phyloP scores from a whole-genome alignment of 2,888 invertebrate genomes.

The Sinelater perroti region DNA sequence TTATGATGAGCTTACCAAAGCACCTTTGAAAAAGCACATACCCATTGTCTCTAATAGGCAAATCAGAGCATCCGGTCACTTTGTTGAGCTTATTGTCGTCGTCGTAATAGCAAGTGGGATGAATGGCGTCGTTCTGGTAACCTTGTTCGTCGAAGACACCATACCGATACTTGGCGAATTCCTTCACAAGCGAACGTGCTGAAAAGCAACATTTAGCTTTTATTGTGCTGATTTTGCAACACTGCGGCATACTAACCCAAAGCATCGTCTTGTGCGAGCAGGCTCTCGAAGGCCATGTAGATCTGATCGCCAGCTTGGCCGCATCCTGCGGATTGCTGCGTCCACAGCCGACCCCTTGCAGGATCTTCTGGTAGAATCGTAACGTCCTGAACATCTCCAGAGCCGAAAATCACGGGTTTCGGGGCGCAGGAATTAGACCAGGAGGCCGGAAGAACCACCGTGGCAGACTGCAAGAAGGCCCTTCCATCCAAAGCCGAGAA shows the following conservation, averaged over 20 bases:
- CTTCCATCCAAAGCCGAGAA: constrained; percentile 67
- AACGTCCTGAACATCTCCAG: constrained; percentile 65
- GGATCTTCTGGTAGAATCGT: constrained; percentile 63
- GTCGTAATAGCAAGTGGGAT: constrained; percentile 65
- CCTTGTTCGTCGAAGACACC: constrained; percentile 75
- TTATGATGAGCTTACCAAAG: background rate
- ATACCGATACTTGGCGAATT: constrained; percentile 74
- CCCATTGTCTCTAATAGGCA: constrained; percentile 62
- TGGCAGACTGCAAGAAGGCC: constrained; percentile 66
- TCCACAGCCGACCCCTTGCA: constrained; percentile 67
- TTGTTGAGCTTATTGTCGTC: constrained; percentile 56
- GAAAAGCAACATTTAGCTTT: constrained; percentile 3
- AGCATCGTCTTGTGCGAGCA: constrained; percentile 54
- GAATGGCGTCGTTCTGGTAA: constrained; percentile 66
- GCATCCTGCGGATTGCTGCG: constrained; percentile 69
- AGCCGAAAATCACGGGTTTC: constrained; percentile 52
- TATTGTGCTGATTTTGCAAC: background rate
- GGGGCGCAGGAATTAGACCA: constrained; percentile 67
- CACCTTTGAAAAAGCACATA: too few species aligned
- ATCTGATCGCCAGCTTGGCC: constrained; percentile 69
- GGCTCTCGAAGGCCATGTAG: constrained; percentile 61
- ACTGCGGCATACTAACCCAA: constrained; percentile 50
- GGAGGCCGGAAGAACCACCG: constrained; percentile 67
- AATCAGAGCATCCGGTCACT: constrained; percentile 65
- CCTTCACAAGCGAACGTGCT: constrained; percentile 64